Evolutionary conservation across 2,797 vertebrate genomes (phyloP).

Genomic region (Gambusia yucatana): DNA sequence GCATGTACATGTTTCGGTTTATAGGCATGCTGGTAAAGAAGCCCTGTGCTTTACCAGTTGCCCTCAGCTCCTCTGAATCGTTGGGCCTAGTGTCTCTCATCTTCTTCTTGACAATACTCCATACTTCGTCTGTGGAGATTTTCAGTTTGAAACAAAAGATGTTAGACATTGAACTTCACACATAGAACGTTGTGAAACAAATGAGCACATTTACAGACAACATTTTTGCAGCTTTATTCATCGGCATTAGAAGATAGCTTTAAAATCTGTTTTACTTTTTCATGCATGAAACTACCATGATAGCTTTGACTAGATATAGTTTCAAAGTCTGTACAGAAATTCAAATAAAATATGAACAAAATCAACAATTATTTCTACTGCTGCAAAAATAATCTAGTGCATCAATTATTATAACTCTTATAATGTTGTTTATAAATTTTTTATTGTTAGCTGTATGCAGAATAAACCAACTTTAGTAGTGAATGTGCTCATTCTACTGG

Average conservation of each 20-base stretch:
- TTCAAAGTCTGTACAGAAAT: not conserved
- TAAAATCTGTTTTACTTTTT: not conserved
- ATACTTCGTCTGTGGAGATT: not conserved
- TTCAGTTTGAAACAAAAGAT: not conserved
- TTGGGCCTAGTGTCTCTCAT: not conserved
- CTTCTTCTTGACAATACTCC: not conserved
- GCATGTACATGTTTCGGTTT: conserved; percentile 38
- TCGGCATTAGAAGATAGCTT: too few relatives aligned
- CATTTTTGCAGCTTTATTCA: not conserved
- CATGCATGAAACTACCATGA: not conserved
- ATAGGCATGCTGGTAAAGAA: conserved; percentile 71
- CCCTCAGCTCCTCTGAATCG: not conserved
- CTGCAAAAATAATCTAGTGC: not conserved
- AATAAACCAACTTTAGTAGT: not conserved
- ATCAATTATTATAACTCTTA: not conserved
- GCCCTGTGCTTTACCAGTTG: not conserved
- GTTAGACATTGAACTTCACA: not conserved
- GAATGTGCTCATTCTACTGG: not conserved
- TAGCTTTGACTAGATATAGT: not conserved
- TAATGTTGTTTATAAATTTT: not conserved
- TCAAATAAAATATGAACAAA: not conserved
- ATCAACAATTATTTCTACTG: not conserved
- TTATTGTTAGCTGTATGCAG: not conserved
- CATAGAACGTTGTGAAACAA: not conserved
- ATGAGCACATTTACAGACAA: not conserved